Base-by-base conservation (phyloP, 2,113 vertebrate species). In the western clawed frog (Xenopus tropicalis) region DNA sequence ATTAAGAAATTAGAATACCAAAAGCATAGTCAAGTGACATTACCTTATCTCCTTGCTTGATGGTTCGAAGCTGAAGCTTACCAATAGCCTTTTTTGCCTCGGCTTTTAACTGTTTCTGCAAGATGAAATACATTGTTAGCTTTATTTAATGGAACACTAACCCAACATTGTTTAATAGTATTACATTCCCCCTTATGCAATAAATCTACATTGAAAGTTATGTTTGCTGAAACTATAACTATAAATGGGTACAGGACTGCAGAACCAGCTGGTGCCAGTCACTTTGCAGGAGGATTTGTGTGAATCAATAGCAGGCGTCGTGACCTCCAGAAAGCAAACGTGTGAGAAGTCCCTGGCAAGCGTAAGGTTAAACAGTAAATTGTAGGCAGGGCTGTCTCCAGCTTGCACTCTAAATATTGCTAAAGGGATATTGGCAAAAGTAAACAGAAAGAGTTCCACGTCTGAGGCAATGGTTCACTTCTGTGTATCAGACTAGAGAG, bases 41-140 rank as follows among this genome's bases (percentile, higher is more conserved):
- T 82, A 95, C 94, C 91, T 93, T 89, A 69, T 98, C 96, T 25
- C 86, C 93, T 67, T 89, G 86, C 79, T 93, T 94, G 78, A 98
- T 82, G 0, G 88, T 94, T 37, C 93, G 93, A 4, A 97, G 84
- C 43, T 93, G 80, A 66, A 98, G 87, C 24, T 82, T 88, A n/a
- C 85, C 78, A 6, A 98, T 94, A 2, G 94, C 96, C 65, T 90
- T 95, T 84, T 94, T 93, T 0, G 94, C 94, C 82, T 87, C 91
- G 1, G 86, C 88, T 81, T 93, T 94, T 70, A 98, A 88, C 54
- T 75, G 89, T 79, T 70, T 86, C 91, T 98, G 91, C 23, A 84
- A 48, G 6, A 85, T 70, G 69, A 80, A 59, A 71, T 1, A 81
- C 17, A 81, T 12, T 23, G 21, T 20, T 4, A 57, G 19, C 20